A percentile compares a stretch with the other conserved stretches of the same genome.
These are phyloP conservation scores for Syngnathus typhle DNA, from an alignment of 2,113 vertebrate genomes.

Conservation along the genomic window DNA sequence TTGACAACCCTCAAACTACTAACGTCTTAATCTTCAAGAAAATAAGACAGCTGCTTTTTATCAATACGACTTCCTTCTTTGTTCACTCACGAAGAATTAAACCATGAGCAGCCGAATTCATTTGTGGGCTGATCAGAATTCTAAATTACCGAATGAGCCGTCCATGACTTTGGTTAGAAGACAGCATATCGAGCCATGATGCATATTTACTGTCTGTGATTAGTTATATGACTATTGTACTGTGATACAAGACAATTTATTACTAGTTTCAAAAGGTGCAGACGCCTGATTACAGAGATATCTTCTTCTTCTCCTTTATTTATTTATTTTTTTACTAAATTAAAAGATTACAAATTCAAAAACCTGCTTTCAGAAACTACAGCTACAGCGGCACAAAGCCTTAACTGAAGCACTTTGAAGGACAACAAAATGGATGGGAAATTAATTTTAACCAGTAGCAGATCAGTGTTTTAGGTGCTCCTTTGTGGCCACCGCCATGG, in stretches of 20 bases:
- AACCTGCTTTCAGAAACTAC: not conserved
- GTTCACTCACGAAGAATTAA: not conserved
- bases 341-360: not conserved
- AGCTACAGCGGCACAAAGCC: not conserved
- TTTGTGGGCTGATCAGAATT: conserved; percentile 6
- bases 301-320: too few species aligned
- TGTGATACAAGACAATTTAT: not conserved
- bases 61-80: not conserved
- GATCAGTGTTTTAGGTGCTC: not conserved
- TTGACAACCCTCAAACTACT: not conserved
- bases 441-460: too few species aligned
- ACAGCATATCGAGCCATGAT: not conserved
- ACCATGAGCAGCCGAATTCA: conserved; percentile 10
- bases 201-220: not conserved
- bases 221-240: not conserved
- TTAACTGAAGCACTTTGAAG: too few species aligned
- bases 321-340: not conserved
- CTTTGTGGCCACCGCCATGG: not conserved
- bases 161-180: not conserved
- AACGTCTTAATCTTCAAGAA: conserved; percentile 14
- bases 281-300: not conserved
- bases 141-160: not conserved
- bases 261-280: not conserved
- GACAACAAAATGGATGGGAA: too few species aligned
- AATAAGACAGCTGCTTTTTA: not conserved